A percentile compares a stretch with the other conserved stretches of the same genome.
phyloP scores from a whole-genome alignment of 2,113 vertebrate species.

The Tyto alba region DNA sequence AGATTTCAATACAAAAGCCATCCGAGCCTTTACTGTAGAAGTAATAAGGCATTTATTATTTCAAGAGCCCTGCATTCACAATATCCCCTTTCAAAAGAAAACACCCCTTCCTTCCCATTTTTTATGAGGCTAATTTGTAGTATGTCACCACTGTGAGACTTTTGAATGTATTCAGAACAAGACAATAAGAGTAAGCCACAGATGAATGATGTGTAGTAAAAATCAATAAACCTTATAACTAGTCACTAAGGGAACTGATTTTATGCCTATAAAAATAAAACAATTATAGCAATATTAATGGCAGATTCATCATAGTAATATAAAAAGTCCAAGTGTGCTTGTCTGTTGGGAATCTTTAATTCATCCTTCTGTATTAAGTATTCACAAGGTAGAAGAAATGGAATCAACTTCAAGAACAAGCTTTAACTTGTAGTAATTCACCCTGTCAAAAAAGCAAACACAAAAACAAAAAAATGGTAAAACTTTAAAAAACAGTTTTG shows the following conservation, averaged over 20 bases:
- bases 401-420: slow-evolving; percentile 47
- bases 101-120: slow-evolving; percentile 57
- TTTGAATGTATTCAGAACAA: slow-evolving; percentile 63
- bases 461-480: neutral
- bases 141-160: slow-evolving; percentile 59
- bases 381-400: slow-evolving; percentile 53
- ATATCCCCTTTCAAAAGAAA: slow-evolving; percentile 60
- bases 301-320: slow-evolving; percentile 73
- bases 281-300: slow-evolving; percentile 75
- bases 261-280: slow-evolving; percentile 77
- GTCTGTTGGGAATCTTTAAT: slow-evolving; percentile 75
- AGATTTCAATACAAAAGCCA: slow-evolving; percentile 63
- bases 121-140: slow-evolving; percentile 66
- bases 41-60: slow-evolving; percentile 57
- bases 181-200: slow-evolving; percentile 65
- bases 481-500: slow-evolving; percentile 32
- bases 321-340: slow-evolving; percentile 72
- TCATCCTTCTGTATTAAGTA: slow-evolving; percentile 58
- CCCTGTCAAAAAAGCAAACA: slow-evolving; percentile 44
- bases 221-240: slow-evolving; percentile 80
- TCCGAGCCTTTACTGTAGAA: slow-evolving; percentile 58
- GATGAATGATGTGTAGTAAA: slow-evolving; percentile 74
- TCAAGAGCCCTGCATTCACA: slow-evolving; percentile 62
- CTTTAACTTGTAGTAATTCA: slow-evolving; percentile 58
- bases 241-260: slow-evolving; percentile 72